phyloP scores from a whole-genome alignment of 2,888 invertebrate genomes.

The Dryobota labecula region DNA sequence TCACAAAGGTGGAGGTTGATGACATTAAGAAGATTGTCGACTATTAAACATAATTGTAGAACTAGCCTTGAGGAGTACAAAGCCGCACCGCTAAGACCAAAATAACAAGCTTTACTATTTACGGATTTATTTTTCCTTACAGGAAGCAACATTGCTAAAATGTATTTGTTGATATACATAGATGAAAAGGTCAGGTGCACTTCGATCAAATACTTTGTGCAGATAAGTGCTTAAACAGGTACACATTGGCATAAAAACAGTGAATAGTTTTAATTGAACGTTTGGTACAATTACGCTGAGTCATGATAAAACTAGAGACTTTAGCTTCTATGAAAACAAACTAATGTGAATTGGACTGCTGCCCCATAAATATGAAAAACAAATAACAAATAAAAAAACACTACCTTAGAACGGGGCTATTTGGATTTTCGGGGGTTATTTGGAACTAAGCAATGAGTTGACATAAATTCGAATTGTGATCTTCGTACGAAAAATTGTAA shows the following conservation, averaged over 20 bases:
- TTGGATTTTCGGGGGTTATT: no score
- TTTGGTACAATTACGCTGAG: not conserved
- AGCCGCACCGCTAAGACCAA: not conserved
- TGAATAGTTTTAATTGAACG: not conserved
- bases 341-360: not conserved
- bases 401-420: no score
- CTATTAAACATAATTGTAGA: conserved; percentile 49
- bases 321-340: not conserved
- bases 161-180: not conserved
- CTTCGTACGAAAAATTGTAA: no score
- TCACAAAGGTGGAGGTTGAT: conserved; percentile 54
- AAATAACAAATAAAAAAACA: no score
- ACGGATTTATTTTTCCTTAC: not conserved
- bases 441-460: no score
- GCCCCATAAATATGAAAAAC: not conserved
- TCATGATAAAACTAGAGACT: conserved; percentile 1
- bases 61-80: conserved; percentile 41
- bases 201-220: not conserved
- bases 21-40: conserved; percentile 47
- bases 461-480: no score
- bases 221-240: not conserved
- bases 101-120: conserved; percentile 18
- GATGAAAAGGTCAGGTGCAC: conserved; percentile 28
- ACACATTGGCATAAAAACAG: not conserved
- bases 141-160: conserved; percentile 38